These are phyloP conservation scores for Acleris sparsana DNA, from an alignment of 2,888 invertebrate species.

Conservation along the genomic window DNA sequence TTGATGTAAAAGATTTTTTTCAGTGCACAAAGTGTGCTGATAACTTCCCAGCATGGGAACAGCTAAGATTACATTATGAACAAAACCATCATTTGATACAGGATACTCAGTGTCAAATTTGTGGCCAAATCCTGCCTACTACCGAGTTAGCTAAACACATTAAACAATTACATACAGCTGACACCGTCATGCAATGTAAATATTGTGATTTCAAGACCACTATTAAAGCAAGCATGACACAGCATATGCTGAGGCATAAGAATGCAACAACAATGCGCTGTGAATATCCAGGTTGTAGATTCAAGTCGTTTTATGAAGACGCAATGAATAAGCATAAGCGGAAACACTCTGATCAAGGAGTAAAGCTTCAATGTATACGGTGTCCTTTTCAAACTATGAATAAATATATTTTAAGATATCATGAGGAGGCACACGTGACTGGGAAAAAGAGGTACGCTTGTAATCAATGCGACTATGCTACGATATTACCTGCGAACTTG, in stretches of 20 bases:
- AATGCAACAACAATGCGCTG: slow-evolving; percentile 68
- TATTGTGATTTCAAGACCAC: slow-evolving; percentile 70
- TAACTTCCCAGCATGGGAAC: slow-evolving; percentile 59
- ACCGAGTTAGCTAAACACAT: slow-evolving; percentile 68
- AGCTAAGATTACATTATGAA: slow-evolving; percentile 64
- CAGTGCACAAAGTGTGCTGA: slow-evolving; percentile 72
- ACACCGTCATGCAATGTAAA: slow-evolving; percentile 56
- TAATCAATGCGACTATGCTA: slow-evolving; percentile 74
- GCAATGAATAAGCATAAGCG: slow-evolving; percentile 72
- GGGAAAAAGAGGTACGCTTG: slow-evolving; percentile 71
- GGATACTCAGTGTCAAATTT: slow-evolving; percentile 71
- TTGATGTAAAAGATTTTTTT: slow-evolving; percentile 56
- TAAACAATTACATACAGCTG: slow-evolving; percentile 55
- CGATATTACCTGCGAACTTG: slow-evolving; percentile 71
- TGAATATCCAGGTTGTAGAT: slow-evolving; percentile 62
- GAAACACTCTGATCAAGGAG: slow-evolving; percentile 65
- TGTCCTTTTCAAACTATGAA: slow-evolving; percentile 77
- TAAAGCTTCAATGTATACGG: slow-evolving; percentile 68
- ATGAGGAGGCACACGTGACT: slow-evolving; percentile 72
- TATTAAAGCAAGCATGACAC: slow-evolving; percentile 65
- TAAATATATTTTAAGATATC: slow-evolving; percentile 73
- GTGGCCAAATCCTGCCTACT: slow-evolving; percentile 62
- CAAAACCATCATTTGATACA: slow-evolving; percentile 58
- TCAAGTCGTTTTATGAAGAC: slow-evolving; percentile 69
- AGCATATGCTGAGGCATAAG: slow-evolving; percentile 70